phyloP scores from a whole-genome alignment of 2,888 invertebrate genomes.

The Dasysyrphus tricinctus region DNA sequence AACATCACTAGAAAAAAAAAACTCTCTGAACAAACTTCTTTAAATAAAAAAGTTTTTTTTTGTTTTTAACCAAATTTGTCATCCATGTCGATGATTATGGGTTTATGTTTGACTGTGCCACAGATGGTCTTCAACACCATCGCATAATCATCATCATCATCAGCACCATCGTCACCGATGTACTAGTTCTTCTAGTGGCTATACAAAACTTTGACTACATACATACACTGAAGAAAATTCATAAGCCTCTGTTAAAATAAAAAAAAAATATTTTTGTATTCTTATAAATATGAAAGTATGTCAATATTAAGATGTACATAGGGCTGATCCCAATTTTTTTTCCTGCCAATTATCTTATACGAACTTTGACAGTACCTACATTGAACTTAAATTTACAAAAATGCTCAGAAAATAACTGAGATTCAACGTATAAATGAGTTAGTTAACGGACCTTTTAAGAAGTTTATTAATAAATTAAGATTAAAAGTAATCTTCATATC shows the following conservation, averaged over 20 bases:
- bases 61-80: conserved; percentile 65
- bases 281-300: too few relatives aligned
- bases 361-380: too few relatives aligned
- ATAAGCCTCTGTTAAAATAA: background rate
- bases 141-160: conserved; percentile 5
- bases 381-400: too few relatives aligned
- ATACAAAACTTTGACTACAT: conserved; percentile 16
- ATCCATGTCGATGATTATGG: conserved; percentile 72
- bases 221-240: conserved; percentile 4
- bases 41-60: conserved; percentile 25
- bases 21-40: conserved; percentile 29
- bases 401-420: too few relatives aligned
- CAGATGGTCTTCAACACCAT: conserved; percentile 59
- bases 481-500: too few relatives aligned
- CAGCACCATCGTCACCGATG: background rate
- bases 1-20: background rate
- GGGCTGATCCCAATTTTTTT: too few relatives aligned
- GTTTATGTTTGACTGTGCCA: conserved; percentile 51
- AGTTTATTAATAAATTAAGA: too few relatives aligned
- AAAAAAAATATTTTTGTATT: background rate
- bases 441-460: too few relatives aligned
- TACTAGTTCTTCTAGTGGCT: conserved; percentile 41
- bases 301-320: too few relatives aligned
- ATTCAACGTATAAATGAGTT: too few relatives aligned
- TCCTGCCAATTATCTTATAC: too few relatives aligned